phyloP scores from a whole-genome alignment of 2,888 invertebrate species.

The Noctua janthe region DNA sequence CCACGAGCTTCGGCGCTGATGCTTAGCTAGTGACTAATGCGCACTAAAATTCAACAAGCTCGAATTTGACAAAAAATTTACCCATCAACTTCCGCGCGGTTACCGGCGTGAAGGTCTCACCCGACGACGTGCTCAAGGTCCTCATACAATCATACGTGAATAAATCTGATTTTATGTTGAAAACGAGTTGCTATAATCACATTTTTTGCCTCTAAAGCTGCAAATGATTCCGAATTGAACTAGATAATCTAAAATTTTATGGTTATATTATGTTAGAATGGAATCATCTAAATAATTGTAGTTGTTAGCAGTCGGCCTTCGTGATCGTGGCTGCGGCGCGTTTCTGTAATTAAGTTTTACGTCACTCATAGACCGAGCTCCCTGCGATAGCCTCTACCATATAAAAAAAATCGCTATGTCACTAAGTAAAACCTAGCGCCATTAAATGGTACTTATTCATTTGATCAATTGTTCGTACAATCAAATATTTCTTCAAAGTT shows the following conservation, averaged over 20 bases:
- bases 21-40: conserved; percentile 88
- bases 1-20: conserved; percentile 80
- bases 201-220: conserved; percentile 80
- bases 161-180: conserved; percentile 87
- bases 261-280: conserved; percentile 79
- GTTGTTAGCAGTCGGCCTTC: conserved; percentile 86
- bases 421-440: conserved; percentile 75
- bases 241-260: conserved; percentile 82
- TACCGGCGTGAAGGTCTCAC: conserved; percentile 90
- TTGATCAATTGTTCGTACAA: conserved; percentile 40
- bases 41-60: conserved; percentile 87
- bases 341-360: conserved; percentile 89
- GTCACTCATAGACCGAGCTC: conserved; percentile 87
- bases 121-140: conserved; percentile 88
- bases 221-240: conserved; percentile 80
- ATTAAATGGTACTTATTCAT: conserved; percentile 63
- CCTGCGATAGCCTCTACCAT: conserved; percentile 86
- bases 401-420: conserved; percentile 84
- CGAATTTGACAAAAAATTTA: conserved; percentile 88
- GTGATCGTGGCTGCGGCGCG: conserved; percentile 83
- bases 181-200: conserved; percentile 83
- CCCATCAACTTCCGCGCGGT: conserved; percentile 90
- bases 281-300: conserved; percentile 86
- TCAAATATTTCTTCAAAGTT: conserved; percentile 34
- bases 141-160: conserved; percentile 89